These are phyloP conservation scores for Chrysocyon brachyurus DNA, from an alignment of 2,797 vertebrate genomes.

Conservation along the genomic window DNA sequence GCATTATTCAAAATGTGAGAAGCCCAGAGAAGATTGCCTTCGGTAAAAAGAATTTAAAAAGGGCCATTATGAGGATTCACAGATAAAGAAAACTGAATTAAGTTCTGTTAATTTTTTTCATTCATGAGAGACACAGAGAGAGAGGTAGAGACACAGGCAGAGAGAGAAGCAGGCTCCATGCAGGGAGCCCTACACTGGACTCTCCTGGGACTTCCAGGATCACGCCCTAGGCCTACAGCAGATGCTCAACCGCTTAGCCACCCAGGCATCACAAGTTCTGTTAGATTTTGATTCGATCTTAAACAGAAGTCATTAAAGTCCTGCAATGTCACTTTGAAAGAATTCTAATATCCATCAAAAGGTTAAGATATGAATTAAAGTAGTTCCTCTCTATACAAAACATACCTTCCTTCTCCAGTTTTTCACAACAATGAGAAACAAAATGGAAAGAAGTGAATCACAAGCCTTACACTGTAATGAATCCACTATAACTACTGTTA, in stretches of 20 bases:
- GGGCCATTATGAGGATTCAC: constrained; percentile 12
- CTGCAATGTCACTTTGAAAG: constrained; percentile 54
- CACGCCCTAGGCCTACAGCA: no score
- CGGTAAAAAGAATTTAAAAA: constrained; percentile 50
- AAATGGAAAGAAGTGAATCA: constrained; percentile 52
- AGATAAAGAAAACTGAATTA: constrained; percentile 44
- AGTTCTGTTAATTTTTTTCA: neutral
- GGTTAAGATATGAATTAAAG: constrained; percentile 63
- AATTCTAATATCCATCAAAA: constrained; percentile 54
- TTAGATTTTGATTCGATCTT: constrained; percentile 58
- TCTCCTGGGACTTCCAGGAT: no score
- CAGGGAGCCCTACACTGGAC: no score
- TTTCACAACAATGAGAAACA: constrained; percentile 46
- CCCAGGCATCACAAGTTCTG: neutral
- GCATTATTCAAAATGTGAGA: constrained; percentile 52
- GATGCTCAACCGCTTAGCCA: no score
- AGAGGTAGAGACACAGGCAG: no score
- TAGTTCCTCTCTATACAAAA: constrained; percentile 36
- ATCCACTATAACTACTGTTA: constrained; percentile 13
- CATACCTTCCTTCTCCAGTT: constrained; percentile 2
- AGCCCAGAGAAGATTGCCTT: constrained; percentile 18
- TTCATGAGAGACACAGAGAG: no score
- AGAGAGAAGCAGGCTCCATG: no score
- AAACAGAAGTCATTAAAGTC: constrained; percentile 41
- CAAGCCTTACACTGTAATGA: constrained; percentile 39